Percentiles rank a stretch among this genome's conserved stretches.
These are phyloP conservation scores for Sminthurides aquaticus DNA, from an alignment of 2,888 invertebrate species.

Conservation along the genomic window DNA sequence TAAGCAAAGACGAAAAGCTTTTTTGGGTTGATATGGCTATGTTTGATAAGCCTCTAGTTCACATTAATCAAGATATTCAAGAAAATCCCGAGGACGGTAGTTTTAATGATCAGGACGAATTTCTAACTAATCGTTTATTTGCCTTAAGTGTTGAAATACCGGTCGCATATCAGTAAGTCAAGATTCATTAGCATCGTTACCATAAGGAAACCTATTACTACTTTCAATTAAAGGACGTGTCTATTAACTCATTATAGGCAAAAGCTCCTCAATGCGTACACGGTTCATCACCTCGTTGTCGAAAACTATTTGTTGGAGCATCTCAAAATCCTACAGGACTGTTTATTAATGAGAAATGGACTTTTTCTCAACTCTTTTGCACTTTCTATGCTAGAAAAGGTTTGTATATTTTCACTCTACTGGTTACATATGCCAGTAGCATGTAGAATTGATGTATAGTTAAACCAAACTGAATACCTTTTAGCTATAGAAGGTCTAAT, in stretches of 20 bases:
- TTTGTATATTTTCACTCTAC: too few species aligned
- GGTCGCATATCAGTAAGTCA: constrained; percentile 13
- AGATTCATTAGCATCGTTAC: too few species aligned
- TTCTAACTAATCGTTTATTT: constrained; percentile 14
- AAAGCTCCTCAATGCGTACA: constrained; percentile 32
- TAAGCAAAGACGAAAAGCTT: neutral
- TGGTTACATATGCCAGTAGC: too few species aligned
- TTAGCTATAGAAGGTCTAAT: too few species aligned
- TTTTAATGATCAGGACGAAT: constrained; percentile 9
- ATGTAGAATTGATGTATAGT: too few species aligned
- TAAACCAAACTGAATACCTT: too few species aligned
- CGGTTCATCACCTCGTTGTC: constrained; percentile 37
- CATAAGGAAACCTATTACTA: neutral
- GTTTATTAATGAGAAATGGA: constrained; percentile 39
- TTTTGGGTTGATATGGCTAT: constrained; percentile 7
- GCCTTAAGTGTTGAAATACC: constrained; percentile 16
- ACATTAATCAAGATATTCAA: neutral
- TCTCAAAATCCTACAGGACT: constrained; percentile 34
- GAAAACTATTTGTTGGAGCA: constrained; percentile 37
- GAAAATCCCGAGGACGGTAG: neutral
- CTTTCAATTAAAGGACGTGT: neutral
- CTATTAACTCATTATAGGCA: constrained; percentile 21
- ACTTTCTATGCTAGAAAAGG: constrained; percentile 30
- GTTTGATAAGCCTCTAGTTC: constrained; percentile 6
- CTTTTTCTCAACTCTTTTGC: constrained; percentile 35